Percentiles rank a stretch among this genome's conserved stretches.
phyloP scores from a whole-genome alignment of 1,140 invertebrate genomes.

The Venustaconcha ellipsiformis region DNA sequence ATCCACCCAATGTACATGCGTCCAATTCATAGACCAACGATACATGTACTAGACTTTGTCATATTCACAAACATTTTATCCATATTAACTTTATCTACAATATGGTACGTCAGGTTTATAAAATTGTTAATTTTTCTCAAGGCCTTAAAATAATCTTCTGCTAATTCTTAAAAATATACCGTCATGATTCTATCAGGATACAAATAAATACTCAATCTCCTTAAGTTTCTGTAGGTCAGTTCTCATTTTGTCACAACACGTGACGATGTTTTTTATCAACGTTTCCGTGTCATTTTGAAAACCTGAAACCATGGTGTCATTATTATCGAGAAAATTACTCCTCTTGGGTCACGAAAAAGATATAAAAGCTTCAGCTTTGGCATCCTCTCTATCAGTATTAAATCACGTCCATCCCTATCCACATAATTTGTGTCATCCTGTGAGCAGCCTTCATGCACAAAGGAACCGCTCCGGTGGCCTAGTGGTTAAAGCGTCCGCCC shows the following conservation, averaged over 20 bases:
- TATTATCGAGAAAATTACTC: slow-evolving; percentile 12
- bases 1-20: too few species aligned
- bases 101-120: too few species aligned
- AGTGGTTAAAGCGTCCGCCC: too few species aligned
- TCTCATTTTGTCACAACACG: slow-evolving; percentile 12
- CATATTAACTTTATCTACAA: too few species aligned
- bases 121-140: too few species aligned
- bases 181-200: too few species aligned
- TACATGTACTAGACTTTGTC: too few species aligned
- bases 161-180: too few species aligned
- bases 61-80: too few species aligned
- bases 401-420: slow-evolving; percentile 12
- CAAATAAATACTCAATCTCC: not conserved
- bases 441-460: not conserved
- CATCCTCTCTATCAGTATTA: slow-evolving; percentile 8
- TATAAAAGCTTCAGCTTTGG: slow-evolving; percentile 2
- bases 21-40: too few species aligned
- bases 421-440: slow-evolving; percentile 13
- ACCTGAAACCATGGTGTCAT: slow-evolving; percentile 18
- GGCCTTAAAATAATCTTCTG: too few species aligned
- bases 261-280: not conserved
- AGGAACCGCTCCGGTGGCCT: too few species aligned
- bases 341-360: slow-evolving; percentile 13
- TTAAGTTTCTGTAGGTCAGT: not conserved
- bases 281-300: not conserved